A percentile compares a stretch with the other conserved stretches of the same genome.
These are phyloP conservation scores for Gymnodraco acuticeps DNA, from an alignment of 2,797 vertebrate species.

Conservation along the genomic window DNA sequence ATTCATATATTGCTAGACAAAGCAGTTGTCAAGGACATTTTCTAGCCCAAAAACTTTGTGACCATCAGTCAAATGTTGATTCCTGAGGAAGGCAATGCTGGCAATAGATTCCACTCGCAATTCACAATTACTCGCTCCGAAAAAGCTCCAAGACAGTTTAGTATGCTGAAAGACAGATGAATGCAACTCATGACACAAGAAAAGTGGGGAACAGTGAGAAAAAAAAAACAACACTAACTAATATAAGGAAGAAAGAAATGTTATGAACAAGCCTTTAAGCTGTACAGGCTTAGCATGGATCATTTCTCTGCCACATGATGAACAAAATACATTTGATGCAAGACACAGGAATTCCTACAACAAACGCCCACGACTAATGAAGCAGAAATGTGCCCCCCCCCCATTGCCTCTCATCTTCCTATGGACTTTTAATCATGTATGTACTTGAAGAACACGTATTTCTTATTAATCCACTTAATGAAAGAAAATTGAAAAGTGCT, in stretches of 20 bases:
- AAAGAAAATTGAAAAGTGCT: conserved; percentile 80
- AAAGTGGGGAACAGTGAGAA: not conserved
- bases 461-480: conserved; percentile 79
- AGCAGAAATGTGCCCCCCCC: conserved; percentile 47
- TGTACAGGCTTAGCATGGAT: conserved; percentile 37
- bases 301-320: conserved; percentile 37
- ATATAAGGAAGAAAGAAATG: not conserved
- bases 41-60: conserved; percentile 14
- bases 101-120: not conserved
- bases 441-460: conserved; percentile 71
- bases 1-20: not conserved
- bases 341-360: conserved; percentile 40
- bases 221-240: not conserved
- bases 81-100: conserved; percentile 13
- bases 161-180: conserved; percentile 2
- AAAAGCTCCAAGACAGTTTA: not conserved
- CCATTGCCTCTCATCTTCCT: conserved; percentile 49
- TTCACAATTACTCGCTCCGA: not conserved
- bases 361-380: conserved; percentile 68
- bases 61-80: conserved; percentile 28
- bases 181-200: not conserved
- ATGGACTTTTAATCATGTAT: conserved; percentile 70
- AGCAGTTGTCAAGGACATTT: conserved; percentile 4
- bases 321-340: conserved; percentile 62
- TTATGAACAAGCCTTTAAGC: conserved; percentile 36